These are phyloP conservation scores for Nasonia giraulti DNA, from an alignment of 1,140 invertebrate species.

Conservation along the genomic window DNA sequence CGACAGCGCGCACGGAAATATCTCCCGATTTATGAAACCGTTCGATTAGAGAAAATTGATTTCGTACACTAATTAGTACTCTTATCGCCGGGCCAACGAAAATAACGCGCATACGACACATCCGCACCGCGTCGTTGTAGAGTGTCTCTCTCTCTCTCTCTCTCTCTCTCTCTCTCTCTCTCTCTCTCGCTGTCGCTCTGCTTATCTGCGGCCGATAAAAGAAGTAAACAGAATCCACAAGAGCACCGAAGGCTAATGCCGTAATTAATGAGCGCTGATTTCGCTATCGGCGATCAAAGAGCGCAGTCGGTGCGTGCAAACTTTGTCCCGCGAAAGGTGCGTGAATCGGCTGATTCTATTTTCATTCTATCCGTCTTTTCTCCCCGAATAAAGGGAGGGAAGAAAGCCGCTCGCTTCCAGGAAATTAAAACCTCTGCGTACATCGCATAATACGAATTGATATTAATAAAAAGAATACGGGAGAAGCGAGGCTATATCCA, in stretches of 20 bases:
- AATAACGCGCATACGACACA: neutral
- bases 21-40: conserved; percentile 10
- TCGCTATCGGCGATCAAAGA: conserved; percentile 13
- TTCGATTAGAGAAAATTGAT: conserved; percentile 22
- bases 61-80: conserved; percentile 23
- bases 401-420: conserved; percentile 23
- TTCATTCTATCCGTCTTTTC: neutral
- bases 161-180: no score
- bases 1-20: neutral
- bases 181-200: no score
- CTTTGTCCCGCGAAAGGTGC: neutral
- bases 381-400: no score
- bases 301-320: neutral
- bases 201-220: neutral
- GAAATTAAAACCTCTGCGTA: conserved; percentile 59
- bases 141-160: no score
- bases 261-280: conserved; percentile 37
- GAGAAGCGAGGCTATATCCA: neutral
- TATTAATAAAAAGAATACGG: conserved; percentile 7
- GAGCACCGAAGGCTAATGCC: neutral
- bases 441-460: conserved; percentile 26
- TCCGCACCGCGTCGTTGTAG: neutral
- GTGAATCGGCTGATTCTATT: neutral
- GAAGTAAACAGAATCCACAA: conserved; percentile 18
- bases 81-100: conserved; percentile 13